Conservation (phyloP, 2,113 vertebrate genomes). For the Oenanthe melanoleuca region DNA sequence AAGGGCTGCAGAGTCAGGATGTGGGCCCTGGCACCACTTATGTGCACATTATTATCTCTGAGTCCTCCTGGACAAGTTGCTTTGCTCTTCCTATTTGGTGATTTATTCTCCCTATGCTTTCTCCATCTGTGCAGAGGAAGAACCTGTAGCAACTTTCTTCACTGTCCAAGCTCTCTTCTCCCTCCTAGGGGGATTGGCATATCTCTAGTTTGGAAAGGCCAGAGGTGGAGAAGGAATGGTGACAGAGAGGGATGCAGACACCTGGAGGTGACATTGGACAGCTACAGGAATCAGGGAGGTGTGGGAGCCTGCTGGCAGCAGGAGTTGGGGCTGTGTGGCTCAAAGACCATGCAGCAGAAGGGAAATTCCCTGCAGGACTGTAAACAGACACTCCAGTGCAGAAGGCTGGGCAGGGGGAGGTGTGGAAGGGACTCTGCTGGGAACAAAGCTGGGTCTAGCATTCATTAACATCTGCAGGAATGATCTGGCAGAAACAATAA, state of each 20-base stretch:
- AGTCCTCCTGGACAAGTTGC: neutral
- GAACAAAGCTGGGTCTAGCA: constrained; percentile 60
- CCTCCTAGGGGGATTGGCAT: neutral
- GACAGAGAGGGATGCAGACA: neutral
- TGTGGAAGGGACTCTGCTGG: constrained; percentile 56
- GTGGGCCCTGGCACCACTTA: neutral
- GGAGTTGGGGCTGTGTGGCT: neutral
- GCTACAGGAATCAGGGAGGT: constrained; percentile 39
- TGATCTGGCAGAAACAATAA: constrained; percentile 71
- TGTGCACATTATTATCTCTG: neutral
- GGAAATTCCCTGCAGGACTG: constrained; percentile 56
- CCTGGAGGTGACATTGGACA: constrained; percentile 52
- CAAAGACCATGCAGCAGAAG: neutral
- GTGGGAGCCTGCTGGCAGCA: constrained; percentile 54
- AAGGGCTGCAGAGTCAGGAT: neutral
- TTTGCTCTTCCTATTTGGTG: neutral
- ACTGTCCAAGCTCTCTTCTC: neutral
- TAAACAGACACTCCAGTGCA: constrained; percentile 62
- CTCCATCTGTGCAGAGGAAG: neutral
- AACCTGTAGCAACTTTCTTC: neutral
- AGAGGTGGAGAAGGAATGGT: constrained; percentile 5
- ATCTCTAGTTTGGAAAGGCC: neutral
- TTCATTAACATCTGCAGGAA: constrained; percentile 71
- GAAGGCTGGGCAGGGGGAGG: constrained; percentile 58
- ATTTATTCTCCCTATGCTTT: neutral